Conservation (phyloP, 2,113 vertebrate genomes). For the Upupa epops region DNA sequence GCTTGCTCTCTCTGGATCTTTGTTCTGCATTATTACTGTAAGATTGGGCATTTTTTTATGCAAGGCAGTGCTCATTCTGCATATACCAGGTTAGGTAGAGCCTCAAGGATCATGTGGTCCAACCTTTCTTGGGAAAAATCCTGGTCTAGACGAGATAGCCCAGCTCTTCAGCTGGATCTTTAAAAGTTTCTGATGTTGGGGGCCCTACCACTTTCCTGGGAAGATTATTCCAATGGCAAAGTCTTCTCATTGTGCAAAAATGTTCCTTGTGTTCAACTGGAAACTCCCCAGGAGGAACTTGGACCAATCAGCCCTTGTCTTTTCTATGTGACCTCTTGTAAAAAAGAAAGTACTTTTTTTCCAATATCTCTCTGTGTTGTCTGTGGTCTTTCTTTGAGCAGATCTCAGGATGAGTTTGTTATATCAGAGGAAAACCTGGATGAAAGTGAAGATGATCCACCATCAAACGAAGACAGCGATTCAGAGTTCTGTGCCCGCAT, state of each 20-base stretch:
- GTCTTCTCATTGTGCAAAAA: neutral
- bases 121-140: neutral
- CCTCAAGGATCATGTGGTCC: neutral
- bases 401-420: slow-evolving; percentile 91
- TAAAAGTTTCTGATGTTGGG: neutral
- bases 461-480: slow-evolving; percentile 85
- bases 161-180: neutral
- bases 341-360: neutral
- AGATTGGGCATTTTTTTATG: neutral
- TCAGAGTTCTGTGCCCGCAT: slow-evolving; percentile 75
- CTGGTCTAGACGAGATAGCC: neutral
- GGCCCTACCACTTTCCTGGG: neutral
- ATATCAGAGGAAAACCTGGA: slow-evolving; percentile 86
- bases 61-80: neutral
- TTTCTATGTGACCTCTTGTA: neutral
- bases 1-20: neutral
- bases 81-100: neutral
- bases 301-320: neutral
- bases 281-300: neutral
- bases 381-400: slow-evolving; percentile 30
- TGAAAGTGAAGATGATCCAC: slow-evolving; percentile 82
- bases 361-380: neutral
- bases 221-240: neutral
- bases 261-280: neutral
- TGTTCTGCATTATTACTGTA: neutral